These are phyloP conservation scores for Harpalus rubripes DNA, from an alignment of 2,888 invertebrate species.

Conservation along the genomic window DNA sequence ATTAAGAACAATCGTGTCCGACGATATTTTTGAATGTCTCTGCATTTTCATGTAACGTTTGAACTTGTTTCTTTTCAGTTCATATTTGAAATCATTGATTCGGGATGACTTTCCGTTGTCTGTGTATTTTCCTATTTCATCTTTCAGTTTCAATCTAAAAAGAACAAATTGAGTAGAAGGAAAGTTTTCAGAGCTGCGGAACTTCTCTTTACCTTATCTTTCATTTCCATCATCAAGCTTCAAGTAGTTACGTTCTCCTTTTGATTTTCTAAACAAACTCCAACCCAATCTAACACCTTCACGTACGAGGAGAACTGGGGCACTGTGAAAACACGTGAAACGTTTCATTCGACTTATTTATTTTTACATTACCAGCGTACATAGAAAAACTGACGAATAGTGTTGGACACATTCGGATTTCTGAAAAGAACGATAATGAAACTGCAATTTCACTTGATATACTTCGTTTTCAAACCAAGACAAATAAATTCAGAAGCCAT, in stretches of 20 bases:
- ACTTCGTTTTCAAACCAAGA: neutral
- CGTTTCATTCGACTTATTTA: neutral
- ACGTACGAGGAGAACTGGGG: neutral
- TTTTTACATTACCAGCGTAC: neutral
- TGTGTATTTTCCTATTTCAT: constrained; percentile 27
- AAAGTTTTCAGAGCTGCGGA: constrained; percentile 12
- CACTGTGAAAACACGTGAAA: neutral
- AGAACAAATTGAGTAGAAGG: constrained; percentile 35
- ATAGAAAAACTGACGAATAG: neutral
- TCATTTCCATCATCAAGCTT: constrained; percentile 23
- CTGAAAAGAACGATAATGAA: neutral
- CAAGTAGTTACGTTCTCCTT: constrained; percentile 18
- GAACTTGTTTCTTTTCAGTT: constrained; percentile 10
- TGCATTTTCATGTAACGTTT: neutral
- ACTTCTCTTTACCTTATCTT: constrained; percentile 30
- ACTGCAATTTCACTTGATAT: neutral
- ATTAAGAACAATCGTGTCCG: neutral
- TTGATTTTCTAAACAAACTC: constrained; percentile 34
- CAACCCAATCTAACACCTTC: constrained; percentile 1
- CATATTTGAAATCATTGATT: constrained; percentile 32
- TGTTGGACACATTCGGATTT: neutral
- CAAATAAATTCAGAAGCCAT: no score
- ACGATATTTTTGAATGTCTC: neutral
- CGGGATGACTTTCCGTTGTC: constrained; percentile 27
- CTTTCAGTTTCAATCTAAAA: constrained; percentile 26